Evolutionary conservation across 2,113 vertebrate genomes (phyloP).

Genomic region (Noctilio leporinus): DNA sequence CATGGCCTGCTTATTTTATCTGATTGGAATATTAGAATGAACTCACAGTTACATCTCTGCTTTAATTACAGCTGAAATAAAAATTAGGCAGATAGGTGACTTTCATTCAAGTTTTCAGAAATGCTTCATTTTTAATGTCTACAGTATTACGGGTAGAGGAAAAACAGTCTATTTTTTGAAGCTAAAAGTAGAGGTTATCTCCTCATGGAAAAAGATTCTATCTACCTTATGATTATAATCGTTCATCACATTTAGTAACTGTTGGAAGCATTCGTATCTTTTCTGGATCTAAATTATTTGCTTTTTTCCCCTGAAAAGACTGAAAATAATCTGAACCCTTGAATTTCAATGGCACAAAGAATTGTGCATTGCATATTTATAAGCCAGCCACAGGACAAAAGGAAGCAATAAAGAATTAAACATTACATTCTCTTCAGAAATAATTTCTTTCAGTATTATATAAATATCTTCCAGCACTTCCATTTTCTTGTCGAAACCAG

Average conservation of each 20-base stretch:
- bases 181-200: constrained; percentile 55
- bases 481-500: constrained; percentile 50
- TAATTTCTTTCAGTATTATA: constrained; percentile 50
- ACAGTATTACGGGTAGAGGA: constrained; percentile 25
- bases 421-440: constrained; percentile 49
- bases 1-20: background rate
- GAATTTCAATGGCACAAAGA: constrained; percentile 49
- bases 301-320: constrained; percentile 49
- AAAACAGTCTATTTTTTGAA: constrained; percentile 35
- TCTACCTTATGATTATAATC: constrained; percentile 23
- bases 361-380: constrained; percentile 12
- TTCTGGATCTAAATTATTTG: constrained; percentile 62
- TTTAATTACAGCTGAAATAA: constrained; percentile 43
- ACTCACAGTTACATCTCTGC: background rate
- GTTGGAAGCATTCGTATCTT: constrained; percentile 40
- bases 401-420: constrained; percentile 58
- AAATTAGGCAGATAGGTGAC: constrained; percentile 4
- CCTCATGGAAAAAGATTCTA: constrained; percentile 43
- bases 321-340: constrained; percentile 29
- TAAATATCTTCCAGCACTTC: constrained; percentile 43
- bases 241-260: constrained; percentile 25
- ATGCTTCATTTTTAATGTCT: constrained; percentile 33
- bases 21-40: background rate
- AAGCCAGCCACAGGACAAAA: constrained; percentile 32
- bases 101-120: constrained; percentile 55